Conservation (phyloP, 1,140 invertebrate genomes). For the Phortica variegata region DNA sequence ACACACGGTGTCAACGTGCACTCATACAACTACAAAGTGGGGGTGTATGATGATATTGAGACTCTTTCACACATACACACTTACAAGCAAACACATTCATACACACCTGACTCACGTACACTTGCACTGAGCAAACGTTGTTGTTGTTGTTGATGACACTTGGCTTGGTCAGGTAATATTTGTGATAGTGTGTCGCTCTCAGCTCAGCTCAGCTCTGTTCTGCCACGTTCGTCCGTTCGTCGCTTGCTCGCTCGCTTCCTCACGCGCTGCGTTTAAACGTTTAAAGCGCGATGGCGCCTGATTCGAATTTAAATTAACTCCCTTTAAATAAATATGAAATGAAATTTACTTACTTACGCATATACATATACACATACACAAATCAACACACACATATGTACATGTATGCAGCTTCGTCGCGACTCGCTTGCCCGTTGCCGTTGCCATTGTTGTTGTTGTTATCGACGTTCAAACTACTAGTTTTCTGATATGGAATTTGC, state of each 20-base stretch:
- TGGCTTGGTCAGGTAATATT: slow-evolving; percentile 31
- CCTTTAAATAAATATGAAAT: slow-evolving; percentile 45
- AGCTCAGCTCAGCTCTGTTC: no score
- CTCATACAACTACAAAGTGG: slow-evolving; percentile 23
- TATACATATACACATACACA: slow-evolving; percentile 34
- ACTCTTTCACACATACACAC: slow-evolving; percentile 7
- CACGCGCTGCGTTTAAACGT: slow-evolving; percentile 26
- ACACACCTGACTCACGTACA: slow-evolving; percentile 7
- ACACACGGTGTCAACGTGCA: slow-evolving; percentile 7
- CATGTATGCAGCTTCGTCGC: no score
- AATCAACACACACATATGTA: no score
- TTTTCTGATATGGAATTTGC: slow-evolving; percentile 9
- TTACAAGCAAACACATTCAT: slow-evolving; percentile 1
- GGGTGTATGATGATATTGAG: slow-evolving; percentile 18
- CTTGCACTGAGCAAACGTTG: neutral
- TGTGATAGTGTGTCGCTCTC: no score
- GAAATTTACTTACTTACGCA: slow-evolving; percentile 36
- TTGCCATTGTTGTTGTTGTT: slow-evolving; percentile 8
- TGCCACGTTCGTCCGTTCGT: no score
- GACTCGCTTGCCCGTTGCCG: neutral
- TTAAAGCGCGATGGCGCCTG: slow-evolving; percentile 42
- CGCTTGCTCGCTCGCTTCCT: slow-evolving; percentile 21
- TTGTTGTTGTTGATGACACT: no score
- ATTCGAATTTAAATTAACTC: slow-evolving; percentile 49
- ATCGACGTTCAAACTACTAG: slow-evolving; percentile 16